phyloP scores from a whole-genome alignment of 2,888 invertebrate genomes.

The Artemia sp. region DNA sequence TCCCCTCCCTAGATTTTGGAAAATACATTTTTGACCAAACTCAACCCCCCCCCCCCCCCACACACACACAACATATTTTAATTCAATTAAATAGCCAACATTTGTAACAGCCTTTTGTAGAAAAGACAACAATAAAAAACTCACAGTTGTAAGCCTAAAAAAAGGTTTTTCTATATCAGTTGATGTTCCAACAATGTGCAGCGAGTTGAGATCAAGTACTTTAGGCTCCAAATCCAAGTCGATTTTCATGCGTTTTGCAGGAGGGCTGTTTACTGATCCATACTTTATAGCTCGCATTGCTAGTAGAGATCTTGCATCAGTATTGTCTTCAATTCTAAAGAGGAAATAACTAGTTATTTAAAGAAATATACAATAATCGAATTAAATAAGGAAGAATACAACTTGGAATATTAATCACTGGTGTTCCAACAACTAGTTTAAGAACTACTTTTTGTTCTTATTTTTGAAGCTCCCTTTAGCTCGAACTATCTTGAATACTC shows the following conservation, averaged over 20 bases:
- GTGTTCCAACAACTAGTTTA: too few relatives aligned
- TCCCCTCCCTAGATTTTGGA: too few relatives aligned
- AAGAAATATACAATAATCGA: background rate
- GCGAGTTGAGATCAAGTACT: conserved; percentile 62
- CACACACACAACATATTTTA: too few relatives aligned
- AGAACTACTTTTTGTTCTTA: too few relatives aligned
- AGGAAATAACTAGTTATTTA: conserved; percentile 11
- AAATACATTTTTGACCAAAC: too few relatives aligned
- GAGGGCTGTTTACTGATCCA: conserved; percentile 19
- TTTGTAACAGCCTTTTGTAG: background rate
- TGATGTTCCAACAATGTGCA: conserved; percentile 86
- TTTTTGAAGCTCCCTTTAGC: too few relatives aligned
- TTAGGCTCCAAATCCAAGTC: conserved; percentile 21
- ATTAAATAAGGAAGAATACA: too few relatives aligned
- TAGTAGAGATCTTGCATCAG: conserved; percentile 22
- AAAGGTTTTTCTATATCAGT: conserved; percentile 88
- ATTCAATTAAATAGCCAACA: too few relatives aligned
- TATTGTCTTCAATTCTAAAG: conserved; percentile 20
- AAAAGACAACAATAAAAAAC: conserved; percentile 24
- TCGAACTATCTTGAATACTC: too few relatives aligned
- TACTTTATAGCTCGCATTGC: conserved; percentile 23
- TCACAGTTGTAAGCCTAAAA: conserved; percentile 64
- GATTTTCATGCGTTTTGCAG: conserved; percentile 19
- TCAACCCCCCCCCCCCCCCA: too few relatives aligned
- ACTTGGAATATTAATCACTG: too few relatives aligned